Evolutionary conservation across 2,888 invertebrate genomes (phyloP), one percentile per base, ranked within the genome.

Genomic region (Rhopalosiphum nymphaeae): DNA sequence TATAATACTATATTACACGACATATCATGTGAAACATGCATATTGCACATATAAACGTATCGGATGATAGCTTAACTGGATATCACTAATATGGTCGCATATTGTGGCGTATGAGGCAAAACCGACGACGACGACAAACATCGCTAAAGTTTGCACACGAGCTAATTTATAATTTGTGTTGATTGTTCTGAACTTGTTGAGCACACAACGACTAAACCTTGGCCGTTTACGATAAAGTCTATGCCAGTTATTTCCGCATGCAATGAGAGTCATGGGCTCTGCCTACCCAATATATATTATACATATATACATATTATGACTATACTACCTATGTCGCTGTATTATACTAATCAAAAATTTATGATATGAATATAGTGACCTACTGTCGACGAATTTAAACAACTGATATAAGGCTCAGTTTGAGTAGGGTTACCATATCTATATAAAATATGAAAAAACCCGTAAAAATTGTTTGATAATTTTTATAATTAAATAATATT

Each of bases 121-220:
- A 85, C 85, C 46, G 44, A 85, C 56, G 56, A 85, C 56, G 56
- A 85, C 44, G 85, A 57, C 91, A 85, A 57, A 91, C 57, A 91
- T 5, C 85, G 36, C 26, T 46, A 26, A 86, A 86, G 91, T 91
- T 91, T 57, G 85, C 25, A 46, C n/a, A 46, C 85, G 11, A 46
- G 57, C 91, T 86, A 91, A 86, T 86, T 91, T 86, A 86, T 91
- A 91, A 91, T 91, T 91, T 61, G 86, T 57, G 57, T 86, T 91
- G 86, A 91, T 91, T 91, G 86, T 91, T 86, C 91, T 57, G 44
- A 91, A 91, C 86, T 86, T 91, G 85, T 91, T 86, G 85, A 91
- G 86, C 91, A 84, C 56, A 56, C 85, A 57, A 46, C 91, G 5
- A 26, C 44, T 86, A 91, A 91, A 86, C 86, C 56, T 85, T 85